These are phyloP conservation scores for Rallus crepitans DNA, from an alignment of 2,797 vertebrate species.

Conservation along the genomic window DNA sequence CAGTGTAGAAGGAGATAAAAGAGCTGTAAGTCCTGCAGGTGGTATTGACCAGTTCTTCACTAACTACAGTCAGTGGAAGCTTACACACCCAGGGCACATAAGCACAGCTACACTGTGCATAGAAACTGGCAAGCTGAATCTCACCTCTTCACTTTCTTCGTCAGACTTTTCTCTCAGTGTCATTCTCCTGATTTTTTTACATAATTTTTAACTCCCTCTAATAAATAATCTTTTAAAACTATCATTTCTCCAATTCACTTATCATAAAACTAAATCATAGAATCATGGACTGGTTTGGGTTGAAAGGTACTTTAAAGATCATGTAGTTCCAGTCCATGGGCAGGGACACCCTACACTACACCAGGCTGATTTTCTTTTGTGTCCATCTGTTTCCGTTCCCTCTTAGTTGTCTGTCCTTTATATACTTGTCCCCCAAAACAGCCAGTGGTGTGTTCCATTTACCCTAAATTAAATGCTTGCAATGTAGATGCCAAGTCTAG, in stretches of 20 bases:
- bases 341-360: no score
- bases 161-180: neutral
- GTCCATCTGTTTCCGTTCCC: neutral
- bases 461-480: neutral
- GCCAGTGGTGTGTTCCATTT: neutral
- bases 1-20: neutral
- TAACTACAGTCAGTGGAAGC: neutral
- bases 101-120: neutral
- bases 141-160: neutral
- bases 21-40: neutral
- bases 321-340: no score
- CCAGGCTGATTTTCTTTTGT: neutral
- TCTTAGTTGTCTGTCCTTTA: neutral
- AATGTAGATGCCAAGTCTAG: neutral
- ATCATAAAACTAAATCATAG: neutral
- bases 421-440: neutral
- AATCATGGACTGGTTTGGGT: no score
- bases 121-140: neutral
- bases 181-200: neutral
- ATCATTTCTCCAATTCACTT: neutral
- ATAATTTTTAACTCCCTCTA: rapidly evolving
- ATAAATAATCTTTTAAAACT: neutral
- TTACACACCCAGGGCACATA: neutral
- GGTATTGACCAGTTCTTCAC: neutral
- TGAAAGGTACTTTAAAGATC: no score